Evolutionary conservation across 2,113 vertebrate genomes (phyloP).

Genomic region (Leptosomus discolor): DNA sequence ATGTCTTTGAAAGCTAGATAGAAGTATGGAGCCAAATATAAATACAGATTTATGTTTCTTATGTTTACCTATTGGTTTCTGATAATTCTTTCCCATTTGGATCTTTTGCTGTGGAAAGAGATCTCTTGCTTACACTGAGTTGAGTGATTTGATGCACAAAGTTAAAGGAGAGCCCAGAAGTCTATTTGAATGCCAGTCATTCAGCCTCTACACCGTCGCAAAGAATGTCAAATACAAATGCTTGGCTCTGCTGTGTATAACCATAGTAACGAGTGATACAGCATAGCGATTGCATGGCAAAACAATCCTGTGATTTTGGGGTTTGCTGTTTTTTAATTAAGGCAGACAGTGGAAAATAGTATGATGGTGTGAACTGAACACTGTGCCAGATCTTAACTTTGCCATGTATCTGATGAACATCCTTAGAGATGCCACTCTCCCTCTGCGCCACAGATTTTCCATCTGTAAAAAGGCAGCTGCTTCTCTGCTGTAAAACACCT

Average conservation of each 20-base stretch:
- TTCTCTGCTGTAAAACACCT: not conserved
- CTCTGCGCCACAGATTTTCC: not conserved
- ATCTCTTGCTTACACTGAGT: not conserved
- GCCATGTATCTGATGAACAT: not conserved
- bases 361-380: not conserved
- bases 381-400: not conserved
- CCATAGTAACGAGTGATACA: not conserved
- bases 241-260: not conserved
- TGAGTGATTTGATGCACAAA: not conserved
- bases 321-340: not conserved
- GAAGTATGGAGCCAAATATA: not conserved
- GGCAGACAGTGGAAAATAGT: not conserved
- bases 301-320: not conserved
- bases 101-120: not conserved
- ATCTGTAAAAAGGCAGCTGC: not conserved
- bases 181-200: not conserved
- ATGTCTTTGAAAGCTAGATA: not conserved
- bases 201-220: not conserved
- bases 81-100: not conserved
- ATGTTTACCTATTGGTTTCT: not conserved
- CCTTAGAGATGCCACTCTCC: not conserved
- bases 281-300: not conserved
- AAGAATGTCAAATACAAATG: not conserved
- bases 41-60: not conserved
- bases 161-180: not conserved